Base-by-base conservation (phyloP, 2,113 vertebrate species). In the Macrotus californicus region DNA sequence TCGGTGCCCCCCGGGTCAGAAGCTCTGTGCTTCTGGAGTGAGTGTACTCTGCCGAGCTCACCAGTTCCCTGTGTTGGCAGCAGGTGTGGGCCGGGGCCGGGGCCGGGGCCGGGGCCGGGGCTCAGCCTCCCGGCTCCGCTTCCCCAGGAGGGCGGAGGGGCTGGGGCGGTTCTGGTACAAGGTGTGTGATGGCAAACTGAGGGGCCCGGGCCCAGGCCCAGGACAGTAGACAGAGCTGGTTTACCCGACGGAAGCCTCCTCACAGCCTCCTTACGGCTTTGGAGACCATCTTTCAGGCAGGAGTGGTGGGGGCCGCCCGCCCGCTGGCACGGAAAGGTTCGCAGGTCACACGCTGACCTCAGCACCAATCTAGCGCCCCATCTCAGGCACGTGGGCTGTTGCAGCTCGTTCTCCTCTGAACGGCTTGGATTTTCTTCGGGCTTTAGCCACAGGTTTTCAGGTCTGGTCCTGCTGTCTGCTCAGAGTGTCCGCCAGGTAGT, bases 41-140 rank as follows among this genome's bases (percentile, higher is more conserved):
- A n/a, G 39, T 69, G 54, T 15, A 16, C n/a, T 41, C 69, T 76
- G 48, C 76, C 41, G 0, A 2, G 24, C 10, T 52, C 18, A 1
- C 36, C 4, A 1, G 19, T 13, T 39, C 22, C 12, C 64, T 12
- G 0, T 4, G 0, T 10, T 5, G 6, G 22, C 12, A 4, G 12
- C 56, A 13, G 54, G 7, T 29, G 59, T 29, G 21, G n/a, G 21
- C 5, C 39, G 48, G 41, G 50, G 39, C 14, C 29, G 91, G 21
- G n/a, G 21, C 5, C 39, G 48, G 41, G 50, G 39, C 14, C 29
- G 91, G 6, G 21, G 50, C 48, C 39, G 52, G 48, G 46, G 24
- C n/a, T 13, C 26, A 14, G n/a, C 41, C 15, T 22, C n/a, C 54
- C 6, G 6, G 61, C 24, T 19, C 54, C 43, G 24, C 39, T 36